These are phyloP conservation scores for Carterocephalus palaemon DNA, from an alignment of 2,888 invertebrate genomes.

Conservation along the genomic window DNA sequence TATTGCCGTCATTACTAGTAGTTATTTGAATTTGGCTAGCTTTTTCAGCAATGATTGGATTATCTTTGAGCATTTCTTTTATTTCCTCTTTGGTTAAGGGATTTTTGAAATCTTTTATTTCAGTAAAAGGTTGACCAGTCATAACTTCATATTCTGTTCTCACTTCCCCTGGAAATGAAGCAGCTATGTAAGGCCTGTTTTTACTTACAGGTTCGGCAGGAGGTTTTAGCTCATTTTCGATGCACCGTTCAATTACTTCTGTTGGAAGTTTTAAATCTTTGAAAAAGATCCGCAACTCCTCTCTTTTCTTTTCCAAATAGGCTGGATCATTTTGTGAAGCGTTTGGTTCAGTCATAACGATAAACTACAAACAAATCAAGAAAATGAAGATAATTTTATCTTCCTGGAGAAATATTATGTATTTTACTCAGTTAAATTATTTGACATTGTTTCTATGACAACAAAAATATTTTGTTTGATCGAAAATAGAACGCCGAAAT, in stretches of 20 bases:
- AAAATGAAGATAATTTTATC: no score
- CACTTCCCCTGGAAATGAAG: constrained; percentile 52
- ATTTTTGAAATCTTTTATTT: constrained; percentile 51
- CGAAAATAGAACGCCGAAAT: constrained; percentile 40
- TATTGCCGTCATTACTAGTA: constrained; percentile 38
- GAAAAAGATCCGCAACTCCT: constrained; percentile 58
- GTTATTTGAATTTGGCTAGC: constrained; percentile 67
- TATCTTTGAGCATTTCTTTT: constrained; percentile 53
- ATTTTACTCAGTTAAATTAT: no score
- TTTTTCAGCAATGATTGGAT: constrained; percentile 61
- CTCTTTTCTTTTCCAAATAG: constrained; percentile 52
- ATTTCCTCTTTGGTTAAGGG: constrained; percentile 56
- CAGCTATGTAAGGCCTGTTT: constrained; percentile 54
- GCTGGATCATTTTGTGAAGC: constrained; percentile 38
- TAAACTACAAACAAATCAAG: no score
- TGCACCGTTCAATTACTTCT: constrained; percentile 51
- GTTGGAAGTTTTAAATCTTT: constrained; percentile 53
- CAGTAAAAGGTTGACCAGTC: constrained; percentile 69
- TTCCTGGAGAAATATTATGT: no score
- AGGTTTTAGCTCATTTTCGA: constrained; percentile 65
- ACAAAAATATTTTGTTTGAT: constrained; percentile 43
- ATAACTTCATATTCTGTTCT: constrained; percentile 68
- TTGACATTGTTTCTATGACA: constrained; percentile 47
- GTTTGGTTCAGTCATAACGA: constrained; percentile 43
- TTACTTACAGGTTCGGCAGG: constrained; percentile 35